Conservation (phyloP, 2,113 vertebrate genomes). For the Mus musculus region DNA sequence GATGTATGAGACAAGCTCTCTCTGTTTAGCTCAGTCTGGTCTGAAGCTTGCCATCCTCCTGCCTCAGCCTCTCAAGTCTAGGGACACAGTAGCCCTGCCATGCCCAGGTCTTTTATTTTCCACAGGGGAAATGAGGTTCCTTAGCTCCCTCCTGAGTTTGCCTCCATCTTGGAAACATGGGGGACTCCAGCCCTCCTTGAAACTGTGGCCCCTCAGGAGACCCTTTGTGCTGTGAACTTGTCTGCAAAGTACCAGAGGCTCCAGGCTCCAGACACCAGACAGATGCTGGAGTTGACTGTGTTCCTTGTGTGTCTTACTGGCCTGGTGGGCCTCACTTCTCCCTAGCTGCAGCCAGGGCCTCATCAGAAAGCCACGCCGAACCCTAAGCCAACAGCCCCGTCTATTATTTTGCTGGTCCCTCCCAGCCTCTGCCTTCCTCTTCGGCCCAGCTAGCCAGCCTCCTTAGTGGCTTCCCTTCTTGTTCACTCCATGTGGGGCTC, state of each 20-base stretch:
- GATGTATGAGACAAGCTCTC: not conserved
- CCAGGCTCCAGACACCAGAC: rapidly evolving
- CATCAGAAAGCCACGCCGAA: rapidly evolving
- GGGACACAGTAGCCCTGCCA: not conserved
- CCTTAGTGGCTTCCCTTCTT: not conserved
- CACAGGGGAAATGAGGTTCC: not conserved
- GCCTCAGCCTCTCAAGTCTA: not conserved
- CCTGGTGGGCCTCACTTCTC: not conserved
- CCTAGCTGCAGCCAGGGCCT: not conserved
- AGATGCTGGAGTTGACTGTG: too few species aligned
- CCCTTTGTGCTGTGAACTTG: rapidly evolving
- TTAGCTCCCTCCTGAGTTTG: not conserved
- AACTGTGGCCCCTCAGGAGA: rapidly evolving
- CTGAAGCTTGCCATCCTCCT: not conserved
- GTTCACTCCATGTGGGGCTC: not conserved
- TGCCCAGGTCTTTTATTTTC: not conserved
- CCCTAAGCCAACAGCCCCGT: rapidly evolving
- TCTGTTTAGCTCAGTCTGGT: not conserved
- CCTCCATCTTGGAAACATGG: not conserved
- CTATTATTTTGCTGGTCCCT: rapidly evolving
- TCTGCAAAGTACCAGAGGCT: rapidly evolving
- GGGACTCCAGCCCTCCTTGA: not conserved
- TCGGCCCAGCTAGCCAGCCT: rapidly evolving
- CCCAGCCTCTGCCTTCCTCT: not conserved
- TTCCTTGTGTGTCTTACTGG: rapidly evolving